phyloP scores from a whole-genome alignment of 2,113 vertebrate genomes.

The Syrmaticus mikado region DNA sequence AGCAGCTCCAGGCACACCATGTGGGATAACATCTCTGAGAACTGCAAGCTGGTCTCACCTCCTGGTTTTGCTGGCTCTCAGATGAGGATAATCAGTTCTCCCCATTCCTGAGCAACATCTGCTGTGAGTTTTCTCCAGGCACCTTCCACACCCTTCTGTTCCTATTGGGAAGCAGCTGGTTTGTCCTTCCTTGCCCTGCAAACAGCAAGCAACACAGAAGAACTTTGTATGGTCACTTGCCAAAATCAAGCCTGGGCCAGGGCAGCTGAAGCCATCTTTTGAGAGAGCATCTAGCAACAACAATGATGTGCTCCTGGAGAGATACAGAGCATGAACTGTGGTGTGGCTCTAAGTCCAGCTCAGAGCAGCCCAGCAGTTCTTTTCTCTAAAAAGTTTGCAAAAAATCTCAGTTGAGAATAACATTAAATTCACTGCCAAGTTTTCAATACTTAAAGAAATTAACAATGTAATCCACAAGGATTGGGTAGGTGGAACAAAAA shows the following conservation, averaged over 20 bases:
- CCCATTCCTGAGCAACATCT: neutral
- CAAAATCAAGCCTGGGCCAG: neutral
- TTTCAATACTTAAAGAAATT: neutral
- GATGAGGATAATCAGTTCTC: neutral
- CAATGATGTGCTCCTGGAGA: neutral
- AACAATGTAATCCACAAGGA: neutral
- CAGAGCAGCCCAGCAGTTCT: neutral
- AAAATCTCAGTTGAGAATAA: neutral
- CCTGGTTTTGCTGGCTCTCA: neutral
- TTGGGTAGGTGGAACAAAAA: neutral
- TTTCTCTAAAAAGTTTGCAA: neutral
- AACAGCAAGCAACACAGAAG: neutral
- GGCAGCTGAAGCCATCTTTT: neutral
- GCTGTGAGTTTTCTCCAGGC: neutral
- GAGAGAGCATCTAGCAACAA: neutral
- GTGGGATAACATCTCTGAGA: neutral
- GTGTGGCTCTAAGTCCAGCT: neutral
- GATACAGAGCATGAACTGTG: neutral
- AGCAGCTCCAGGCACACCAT: neutral
- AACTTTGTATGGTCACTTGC: neutral
- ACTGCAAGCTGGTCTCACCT: neutral
- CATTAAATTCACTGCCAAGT: neutral
- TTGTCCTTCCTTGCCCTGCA: neutral
- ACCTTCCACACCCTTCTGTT: neutral
- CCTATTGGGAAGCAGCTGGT: neutral